These are phyloP conservation scores for Ormia ochracea DNA, from an alignment of 2,888 invertebrate species.

Conservation along the genomic window DNA sequence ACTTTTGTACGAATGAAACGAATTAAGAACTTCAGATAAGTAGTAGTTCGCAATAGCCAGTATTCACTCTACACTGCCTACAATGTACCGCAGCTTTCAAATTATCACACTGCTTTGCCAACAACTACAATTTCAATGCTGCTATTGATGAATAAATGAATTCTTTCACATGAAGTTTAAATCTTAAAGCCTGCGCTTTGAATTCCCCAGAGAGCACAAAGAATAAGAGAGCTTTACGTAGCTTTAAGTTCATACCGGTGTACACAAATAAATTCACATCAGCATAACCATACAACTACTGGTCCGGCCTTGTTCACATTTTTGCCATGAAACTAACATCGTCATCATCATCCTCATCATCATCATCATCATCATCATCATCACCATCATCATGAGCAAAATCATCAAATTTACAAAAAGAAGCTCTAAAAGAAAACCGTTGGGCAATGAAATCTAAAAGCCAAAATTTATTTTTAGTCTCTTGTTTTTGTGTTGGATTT, in stretches of 20 bases:
- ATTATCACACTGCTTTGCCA: too few relatives aligned
- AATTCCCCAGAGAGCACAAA: background rate
- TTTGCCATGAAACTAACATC: constrained; percentile 54
- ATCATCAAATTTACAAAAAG: constrained; percentile 13
- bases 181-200: constrained; percentile 50
- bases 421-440: constrained; percentile 1
- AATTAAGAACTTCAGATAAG: too few relatives aligned
- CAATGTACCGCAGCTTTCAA: too few relatives aligned
- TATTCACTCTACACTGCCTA: too few relatives aligned
- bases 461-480: background rate
- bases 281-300: constrained; percentile 5
- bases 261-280: background rate
- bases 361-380: constrained; percentile 20
- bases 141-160: background rate
- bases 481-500: background rate
- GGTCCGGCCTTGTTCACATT: constrained; percentile 58
- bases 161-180: background rate
- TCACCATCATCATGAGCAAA: constrained; percentile 12
- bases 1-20: too few relatives aligned
- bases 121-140: background rate
- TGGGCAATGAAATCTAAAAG: background rate
- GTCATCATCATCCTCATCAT: constrained; percentile 18
- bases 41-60: too few relatives aligned
- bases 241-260: background rate
- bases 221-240: background rate